phyloP scores from a whole-genome alignment of 2,888 invertebrate genomes.

The Oligia fasciuncula region DNA sequence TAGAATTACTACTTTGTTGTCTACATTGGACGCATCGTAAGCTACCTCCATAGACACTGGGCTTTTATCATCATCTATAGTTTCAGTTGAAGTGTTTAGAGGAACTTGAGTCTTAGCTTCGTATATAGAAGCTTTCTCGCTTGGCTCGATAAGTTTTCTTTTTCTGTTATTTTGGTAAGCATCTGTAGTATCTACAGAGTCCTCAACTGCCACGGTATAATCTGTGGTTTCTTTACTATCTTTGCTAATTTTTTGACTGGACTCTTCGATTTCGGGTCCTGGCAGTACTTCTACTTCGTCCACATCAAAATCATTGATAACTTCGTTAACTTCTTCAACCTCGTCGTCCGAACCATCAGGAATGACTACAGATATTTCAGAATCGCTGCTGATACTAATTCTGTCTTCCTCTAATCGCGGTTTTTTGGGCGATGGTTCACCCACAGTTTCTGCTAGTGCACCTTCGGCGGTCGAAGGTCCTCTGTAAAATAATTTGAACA shows the following conservation, averaged over 20 bases:
- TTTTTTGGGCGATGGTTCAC: slow-evolving; percentile 79
- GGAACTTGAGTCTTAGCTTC: slow-evolving; percentile 79
- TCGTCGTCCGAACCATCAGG: slow-evolving; percentile 74
- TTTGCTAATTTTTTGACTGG: slow-evolving; percentile 6
- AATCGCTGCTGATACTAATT: slow-evolving; percentile 83
- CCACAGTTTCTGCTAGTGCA: slow-evolving; percentile 42
- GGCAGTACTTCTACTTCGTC: slow-evolving; percentile 30
- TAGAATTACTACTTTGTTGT: slow-evolving; percentile 71
- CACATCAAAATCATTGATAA: slow-evolving; percentile 29
- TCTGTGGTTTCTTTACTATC: slow-evolving; percentile 7
- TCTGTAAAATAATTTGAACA: slow-evolving; percentile 62
- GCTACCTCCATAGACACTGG: slow-evolving; percentile 79
- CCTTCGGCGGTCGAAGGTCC: slow-evolving; percentile 67
- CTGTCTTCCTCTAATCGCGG: slow-evolving; percentile 73
- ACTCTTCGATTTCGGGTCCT: slow-evolving; percentile 32
- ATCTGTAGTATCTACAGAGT: slow-evolving; percentile 38
- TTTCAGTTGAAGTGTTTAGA: slow-evolving; percentile 70
- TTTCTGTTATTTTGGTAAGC: slow-evolving; percentile 20
- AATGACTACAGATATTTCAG: slow-evolving; percentile 75
- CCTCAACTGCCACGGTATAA: slow-evolving; percentile 22
- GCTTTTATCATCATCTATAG: slow-evolving; percentile 73
- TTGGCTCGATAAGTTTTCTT: slow-evolving; percentile 5
- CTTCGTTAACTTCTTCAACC: slow-evolving; percentile 62
- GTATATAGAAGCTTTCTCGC: slow-evolving; percentile 64
- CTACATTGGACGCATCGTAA: slow-evolving; percentile 77